Evolutionary conservation across 2,888 invertebrate genomes (phyloP), one percentile per base, ranked within the genome.

Genomic region (Chrysolina oricalcia): DNA sequence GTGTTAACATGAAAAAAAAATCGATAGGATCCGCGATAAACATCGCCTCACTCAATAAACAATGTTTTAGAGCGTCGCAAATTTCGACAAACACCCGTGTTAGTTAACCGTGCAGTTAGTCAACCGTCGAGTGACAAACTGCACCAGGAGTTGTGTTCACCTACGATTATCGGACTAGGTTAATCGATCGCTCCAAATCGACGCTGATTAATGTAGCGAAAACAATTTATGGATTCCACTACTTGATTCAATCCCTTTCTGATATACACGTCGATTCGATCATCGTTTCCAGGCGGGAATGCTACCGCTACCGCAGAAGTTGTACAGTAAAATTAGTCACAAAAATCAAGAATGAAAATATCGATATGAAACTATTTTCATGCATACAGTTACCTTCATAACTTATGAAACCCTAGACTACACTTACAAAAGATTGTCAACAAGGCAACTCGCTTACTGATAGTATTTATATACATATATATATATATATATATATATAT

Each of bases 121-220:
- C 9, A 23, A 17, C 46, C 13, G n/a, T 65, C 46, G 46, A 62
- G 62, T 63, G 63, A 70, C 63, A 74, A 74, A 74, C 68, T 21
- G 56, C 17, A 50, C 41, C 35, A n/a, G 35, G 46, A 21, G 64
- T 23, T 50, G 50, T 70, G 64, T 40, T 40, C 56, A 62, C 40
- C 72, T 68, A 40, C 56, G 63, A 56, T 72, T 75, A 75, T 75
- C 64, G 64, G 71, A 62, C 66, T 48, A 70, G 66, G 70, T 71
- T 73, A 72, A 70, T 73, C 70, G 77, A 75, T 75, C 67, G 70
- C 74, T 70, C 70, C 62, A 35, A 66, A 63, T 67, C 48, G 72
- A 77, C 72, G 53, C 66, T 65, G 72, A 77, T 74, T 70, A 73
- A 77, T 73, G 77, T 73, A 23, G 70, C 70, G 72, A 63, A 70